Evolutionary conservation across 2,888 invertebrate genomes (phyloP).

Genomic region (Ormyrus rosae): DNA sequence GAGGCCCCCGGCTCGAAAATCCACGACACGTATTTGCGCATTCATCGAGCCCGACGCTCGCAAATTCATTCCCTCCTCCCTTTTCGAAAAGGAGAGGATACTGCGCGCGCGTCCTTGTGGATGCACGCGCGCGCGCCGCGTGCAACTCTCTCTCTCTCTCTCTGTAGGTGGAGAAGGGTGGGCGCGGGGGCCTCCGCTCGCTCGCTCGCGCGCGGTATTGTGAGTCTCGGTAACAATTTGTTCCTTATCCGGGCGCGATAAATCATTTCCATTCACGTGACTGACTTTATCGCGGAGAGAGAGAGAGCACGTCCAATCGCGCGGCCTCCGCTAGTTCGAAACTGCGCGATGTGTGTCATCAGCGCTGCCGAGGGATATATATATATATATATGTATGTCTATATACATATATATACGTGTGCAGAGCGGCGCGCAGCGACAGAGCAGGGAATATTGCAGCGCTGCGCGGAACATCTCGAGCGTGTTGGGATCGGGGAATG

Average conservation of each 20-base stretch:
- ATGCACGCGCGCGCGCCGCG: neutral
- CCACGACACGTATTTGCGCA: too few species aligned
- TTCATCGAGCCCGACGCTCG: too few species aligned
- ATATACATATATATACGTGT: neutral
- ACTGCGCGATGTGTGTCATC: conserved; percentile 42
- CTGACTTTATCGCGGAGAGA: conserved; percentile 50
- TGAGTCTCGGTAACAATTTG: conserved; percentile 53
- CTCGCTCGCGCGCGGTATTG: conserved; percentile 7
- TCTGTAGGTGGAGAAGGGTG: too few species aligned
- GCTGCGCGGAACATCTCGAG: conserved; percentile 51
- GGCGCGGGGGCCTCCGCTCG: too few species aligned
- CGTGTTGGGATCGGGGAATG: conserved; percentile 58
- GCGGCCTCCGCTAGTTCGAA: conserved; percentile 30
- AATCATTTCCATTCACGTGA: conserved; percentile 55
- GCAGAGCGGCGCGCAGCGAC: conserved; percentile 33
- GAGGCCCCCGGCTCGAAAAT: too few species aligned
- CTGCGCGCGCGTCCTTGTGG: too few species aligned
- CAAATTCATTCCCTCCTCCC: too few species aligned
- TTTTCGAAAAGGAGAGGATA: too few species aligned
- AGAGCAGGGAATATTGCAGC: conserved; percentile 41
- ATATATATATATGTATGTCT: neutral
- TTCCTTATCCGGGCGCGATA: conserved; percentile 55
- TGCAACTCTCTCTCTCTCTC: too few species aligned
- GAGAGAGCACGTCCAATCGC: conserved; percentile 26
- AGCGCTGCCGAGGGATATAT: neutral